These are phyloP conservation scores for Syndactyla subalaris DNA, from an alignment of 2,797 vertebrate genomes.

Conservation along the genomic window DNA sequence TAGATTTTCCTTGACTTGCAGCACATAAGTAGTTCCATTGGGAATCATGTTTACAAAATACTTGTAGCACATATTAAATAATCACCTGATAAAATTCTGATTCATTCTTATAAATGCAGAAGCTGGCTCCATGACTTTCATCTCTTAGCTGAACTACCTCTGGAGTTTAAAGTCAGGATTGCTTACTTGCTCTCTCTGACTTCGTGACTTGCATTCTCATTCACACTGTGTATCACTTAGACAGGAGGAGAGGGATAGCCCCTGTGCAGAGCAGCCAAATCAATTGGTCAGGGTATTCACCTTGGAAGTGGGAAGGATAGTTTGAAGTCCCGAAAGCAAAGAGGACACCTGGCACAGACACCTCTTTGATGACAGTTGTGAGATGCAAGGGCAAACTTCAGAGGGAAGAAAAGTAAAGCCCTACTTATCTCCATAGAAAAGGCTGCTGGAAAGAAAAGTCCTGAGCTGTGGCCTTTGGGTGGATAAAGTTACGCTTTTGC, in stretches of 20 bases:
- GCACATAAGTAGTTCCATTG: background rate
- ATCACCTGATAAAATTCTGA: background rate
- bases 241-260: background rate
- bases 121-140: background rate
- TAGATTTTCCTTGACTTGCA: background rate
- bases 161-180: background rate
- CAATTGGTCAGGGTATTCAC: background rate
- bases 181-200: background rate
- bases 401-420: background rate
- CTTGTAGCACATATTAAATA: background rate
- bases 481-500: background rate
- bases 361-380: background rate
- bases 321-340: background rate
- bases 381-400: background rate
- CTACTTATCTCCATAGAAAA: background rate
- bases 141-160: background rate
- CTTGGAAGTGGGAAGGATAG: background rate
- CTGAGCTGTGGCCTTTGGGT: background rate
- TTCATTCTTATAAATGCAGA: background rate
- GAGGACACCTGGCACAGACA: background rate
- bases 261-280: background rate
- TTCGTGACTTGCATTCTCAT: background rate
- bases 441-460: background rate
- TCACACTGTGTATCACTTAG: background rate
- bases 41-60: background rate